phyloP scores from a whole-genome alignment of 2,113 vertebrate genomes.

The Raja brachyura region DNA sequence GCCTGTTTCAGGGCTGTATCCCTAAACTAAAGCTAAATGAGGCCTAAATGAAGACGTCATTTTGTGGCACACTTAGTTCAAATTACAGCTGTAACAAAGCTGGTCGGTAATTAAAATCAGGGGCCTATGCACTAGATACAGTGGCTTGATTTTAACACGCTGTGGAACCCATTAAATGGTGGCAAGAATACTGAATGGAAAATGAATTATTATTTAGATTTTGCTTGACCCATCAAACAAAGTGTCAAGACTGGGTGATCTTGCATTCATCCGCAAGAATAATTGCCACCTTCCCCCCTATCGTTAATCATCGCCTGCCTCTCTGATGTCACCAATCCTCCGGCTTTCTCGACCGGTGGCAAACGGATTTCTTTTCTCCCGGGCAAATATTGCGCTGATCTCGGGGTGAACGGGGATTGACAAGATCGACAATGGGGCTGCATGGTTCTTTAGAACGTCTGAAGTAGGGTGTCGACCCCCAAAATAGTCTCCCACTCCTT shows the following conservation, averaged over 20 bases:
- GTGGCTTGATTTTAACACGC: not conserved
- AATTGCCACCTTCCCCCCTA: conserved; percentile 77
- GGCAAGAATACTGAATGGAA: conserved; percentile 39
- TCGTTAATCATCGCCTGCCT: conserved; percentile 79
- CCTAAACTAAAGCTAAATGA: not conserved
- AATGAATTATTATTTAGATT: conserved; percentile 70
- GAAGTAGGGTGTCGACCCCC: not conserved
- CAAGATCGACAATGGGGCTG: conserved; percentile 68
- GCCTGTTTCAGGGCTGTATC: too few species aligned
- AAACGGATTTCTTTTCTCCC: conserved; percentile 65
- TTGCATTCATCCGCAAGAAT: conserved; percentile 70
- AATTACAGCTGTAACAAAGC: not conserved
- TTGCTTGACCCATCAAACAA: conserved; percentile 72
- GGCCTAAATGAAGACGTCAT: too few species aligned
- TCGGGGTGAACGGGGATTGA: conserved; percentile 69
- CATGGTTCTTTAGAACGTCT: conserved; percentile 70
- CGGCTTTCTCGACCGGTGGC: conserved; percentile 68
- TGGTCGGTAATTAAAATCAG: not conserved
- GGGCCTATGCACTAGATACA: not conserved
- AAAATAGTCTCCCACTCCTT: too few species aligned
- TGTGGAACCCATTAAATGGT: not conserved
- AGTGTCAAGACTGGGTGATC: conserved; percentile 71
- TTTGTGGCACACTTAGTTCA: not conserved
- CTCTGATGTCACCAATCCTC: conserved; percentile 76
- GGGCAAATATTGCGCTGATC: conserved; percentile 69